phyloP scores from a whole-genome alignment of 2,888 invertebrate species.

The Boloria euphrosyne region DNA sequence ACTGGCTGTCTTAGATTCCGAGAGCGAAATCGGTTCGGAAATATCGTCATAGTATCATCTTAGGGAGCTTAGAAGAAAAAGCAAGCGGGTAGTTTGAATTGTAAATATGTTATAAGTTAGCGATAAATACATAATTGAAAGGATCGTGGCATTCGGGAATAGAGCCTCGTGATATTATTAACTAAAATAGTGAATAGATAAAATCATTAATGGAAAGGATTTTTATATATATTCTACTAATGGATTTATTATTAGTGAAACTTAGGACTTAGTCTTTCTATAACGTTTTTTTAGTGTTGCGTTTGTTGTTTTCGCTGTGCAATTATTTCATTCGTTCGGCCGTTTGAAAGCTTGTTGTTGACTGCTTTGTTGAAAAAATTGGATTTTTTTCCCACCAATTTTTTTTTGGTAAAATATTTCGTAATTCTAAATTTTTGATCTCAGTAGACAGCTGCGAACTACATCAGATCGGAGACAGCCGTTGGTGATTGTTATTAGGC shows the following conservation, averaged over 20 bases:
- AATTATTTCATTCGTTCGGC: conserved; percentile 69
- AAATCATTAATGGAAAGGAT: conserved; percentile 81
- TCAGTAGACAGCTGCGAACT: conserved; percentile 75
- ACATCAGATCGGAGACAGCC: conserved; percentile 68
- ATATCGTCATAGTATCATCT: conserved; percentile 52
- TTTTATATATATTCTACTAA: conserved; percentile 82
- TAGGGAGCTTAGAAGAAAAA: conserved; percentile 72
- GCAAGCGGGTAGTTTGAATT: conserved; percentile 79
- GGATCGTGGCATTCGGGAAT: conserved; percentile 74
- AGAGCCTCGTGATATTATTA: conserved; percentile 81
- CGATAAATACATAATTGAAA: conserved; percentile 60
- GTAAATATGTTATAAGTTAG: conserved; percentile 77
- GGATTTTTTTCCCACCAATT: conserved; percentile 58
- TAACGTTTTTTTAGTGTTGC: conserved; percentile 68
- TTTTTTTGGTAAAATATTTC: conserved; percentile 56
- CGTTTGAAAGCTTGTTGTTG: conserved; percentile 67
- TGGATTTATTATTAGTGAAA: conserved; percentile 79
- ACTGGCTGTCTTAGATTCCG: conserved; percentile 52
- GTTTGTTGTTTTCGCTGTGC: conserved; percentile 81
- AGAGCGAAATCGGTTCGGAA: conserved; percentile 52
- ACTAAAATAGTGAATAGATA: conserved; percentile 79
- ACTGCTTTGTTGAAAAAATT: conserved; percentile 58
- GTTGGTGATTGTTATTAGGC: conserved; percentile 71
- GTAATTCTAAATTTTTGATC: conserved; percentile 73
- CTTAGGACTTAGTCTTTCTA: conserved; percentile 70